Base-by-base conservation (phyloP, 2,888 invertebrate genomes). In the Cryptus viduatorius region DNA sequence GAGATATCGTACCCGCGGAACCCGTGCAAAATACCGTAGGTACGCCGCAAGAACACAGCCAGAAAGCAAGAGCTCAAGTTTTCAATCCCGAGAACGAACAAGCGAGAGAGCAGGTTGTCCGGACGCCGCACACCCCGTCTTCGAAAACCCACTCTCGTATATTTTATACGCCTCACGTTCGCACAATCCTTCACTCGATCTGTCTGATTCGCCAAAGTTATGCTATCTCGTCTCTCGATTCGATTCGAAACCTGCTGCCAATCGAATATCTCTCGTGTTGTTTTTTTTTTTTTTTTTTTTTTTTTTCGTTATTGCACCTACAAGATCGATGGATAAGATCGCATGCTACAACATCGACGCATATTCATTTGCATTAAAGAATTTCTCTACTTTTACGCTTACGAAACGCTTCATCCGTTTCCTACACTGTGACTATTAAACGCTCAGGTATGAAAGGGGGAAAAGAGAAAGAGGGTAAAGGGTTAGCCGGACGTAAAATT, bases 401-500 rank as follows among this genome's bases (percentile, higher is more conserved):
- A 37, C 61, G n/a, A 37, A 42, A 56, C 16, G 16, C 56, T 4
- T 48, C 19, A 14, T 19, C n/a, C 61, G 56, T 56, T 77, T 61
- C n/a, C 24, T 37, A 59, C 24, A 5, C 37, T 10, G 19, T 50
- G 19, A 24, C 12, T 37, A 42, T 56, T 7, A 31, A 69, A 42
- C n/a, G 69, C 7, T 67, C 78, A 80, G 72, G 79, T 77, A 77
- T 5, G 65, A 16, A 59, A 12, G 10, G 64, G 44, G 44, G 37
- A 44, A 50, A 76, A 8, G 56, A 0, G n/a, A 44, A 48, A 67
- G 7, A 42, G 61, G 77, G 42, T 59, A 73, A 79, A 83, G 75
- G 83, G 64, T 67, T 79, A 31, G 46, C 37, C 14, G 73, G 46
- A 82, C 16, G 71, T 72, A 53, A 71, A 82, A 67, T 83, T 85